phyloP scores from a whole-genome alignment of 2,797 vertebrate species.

The Scyliorhinus canicula region DNA sequence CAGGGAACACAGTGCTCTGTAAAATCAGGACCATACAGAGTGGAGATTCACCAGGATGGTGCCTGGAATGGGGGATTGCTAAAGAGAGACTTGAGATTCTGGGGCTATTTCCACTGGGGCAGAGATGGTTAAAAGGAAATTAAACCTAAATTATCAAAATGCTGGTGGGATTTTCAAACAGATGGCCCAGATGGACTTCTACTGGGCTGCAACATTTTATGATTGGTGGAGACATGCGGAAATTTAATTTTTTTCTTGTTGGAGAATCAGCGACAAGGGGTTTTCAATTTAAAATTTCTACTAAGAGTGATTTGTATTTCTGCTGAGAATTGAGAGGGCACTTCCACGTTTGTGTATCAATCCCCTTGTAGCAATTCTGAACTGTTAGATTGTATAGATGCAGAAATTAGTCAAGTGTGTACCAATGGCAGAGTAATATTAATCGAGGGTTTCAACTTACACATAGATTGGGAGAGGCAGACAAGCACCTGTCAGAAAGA shows the following conservation, averaged over 20 bases:
- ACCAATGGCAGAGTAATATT: too few species aligned
- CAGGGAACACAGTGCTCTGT: too few species aligned
- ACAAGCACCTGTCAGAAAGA: too few species aligned
- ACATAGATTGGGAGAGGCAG: too few species aligned
- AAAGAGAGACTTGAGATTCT: not conserved
- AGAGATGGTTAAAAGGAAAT: not conserved
- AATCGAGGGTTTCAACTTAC: too few species aligned
- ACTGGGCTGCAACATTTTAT: not conserved
- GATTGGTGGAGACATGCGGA: not conserved
- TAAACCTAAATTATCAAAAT: not conserved
- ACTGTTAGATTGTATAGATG: too few species aligned
- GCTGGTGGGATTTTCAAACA: not conserved
- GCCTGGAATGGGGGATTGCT: not conserved
- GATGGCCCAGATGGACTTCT: too few species aligned
- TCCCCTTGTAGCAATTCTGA: too few species aligned
- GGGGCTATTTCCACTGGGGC: not conserved
- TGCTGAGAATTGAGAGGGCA: not conserved
- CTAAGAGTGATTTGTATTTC: not conserved
- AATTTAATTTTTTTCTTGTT: not conserved
- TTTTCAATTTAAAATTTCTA: not conserved
- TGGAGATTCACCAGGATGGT: not conserved
- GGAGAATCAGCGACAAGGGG: not conserved
- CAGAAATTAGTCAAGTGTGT: too few species aligned
- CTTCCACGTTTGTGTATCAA: too few species aligned
- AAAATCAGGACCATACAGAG: not conserved